Evolutionary conservation across 2,888 invertebrate species (phyloP), one percentile per base, ranked within the genome.

Genomic region (Orchestes rusci): DNA sequence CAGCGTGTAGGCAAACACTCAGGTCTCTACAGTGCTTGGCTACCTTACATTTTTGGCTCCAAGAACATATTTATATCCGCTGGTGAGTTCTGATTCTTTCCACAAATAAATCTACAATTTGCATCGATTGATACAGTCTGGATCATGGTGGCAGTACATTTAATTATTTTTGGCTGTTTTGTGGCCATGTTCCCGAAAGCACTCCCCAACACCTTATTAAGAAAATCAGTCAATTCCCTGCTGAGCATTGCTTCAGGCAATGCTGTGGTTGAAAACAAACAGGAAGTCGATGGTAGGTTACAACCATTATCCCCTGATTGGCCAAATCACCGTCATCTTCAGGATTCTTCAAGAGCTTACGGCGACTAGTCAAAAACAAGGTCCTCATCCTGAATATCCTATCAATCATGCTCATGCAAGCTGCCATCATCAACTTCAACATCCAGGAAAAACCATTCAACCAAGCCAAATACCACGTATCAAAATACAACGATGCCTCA

Each of bases 391-490:
- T 71, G 17, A 79, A 76, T 50, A 62, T 73, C 16, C 29, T 73
- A 4, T 70, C 75, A 4, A 62, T 72, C 3, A 69, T 72, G 48
- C 70, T 75, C 29, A 69, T 75, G 52, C 63, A 71, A 41, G 69
- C 72, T 27, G 80, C 74, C 1, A 45, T 75, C 1, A 56, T 73
- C 1, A 80, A 80, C 60, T 79, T 73, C 45, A 58, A 66, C 2
- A 58, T 67, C 12, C 71, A 73, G 48, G 77, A 79, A 61, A 72
- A 76, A 50, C 65, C 68, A 36, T 76, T 75, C 54, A 64, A 78
- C 53, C 76, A 78, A 56, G 72, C 79, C 0, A 70, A 75, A 50
- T 80, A 76, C 61, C 73, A 73, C 45, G 63, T 76, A 16, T 73
- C 77, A 1, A 69, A 70, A 18, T 45, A 62, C 54, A 63, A 66